A percentile compares a stretch with the other conserved stretches of the same genome.
These are phyloP conservation scores for Pygmarrhopalites habei DNA, from an alignment of 1,140 invertebrate genomes.

Conservation along the genomic window DNA sequence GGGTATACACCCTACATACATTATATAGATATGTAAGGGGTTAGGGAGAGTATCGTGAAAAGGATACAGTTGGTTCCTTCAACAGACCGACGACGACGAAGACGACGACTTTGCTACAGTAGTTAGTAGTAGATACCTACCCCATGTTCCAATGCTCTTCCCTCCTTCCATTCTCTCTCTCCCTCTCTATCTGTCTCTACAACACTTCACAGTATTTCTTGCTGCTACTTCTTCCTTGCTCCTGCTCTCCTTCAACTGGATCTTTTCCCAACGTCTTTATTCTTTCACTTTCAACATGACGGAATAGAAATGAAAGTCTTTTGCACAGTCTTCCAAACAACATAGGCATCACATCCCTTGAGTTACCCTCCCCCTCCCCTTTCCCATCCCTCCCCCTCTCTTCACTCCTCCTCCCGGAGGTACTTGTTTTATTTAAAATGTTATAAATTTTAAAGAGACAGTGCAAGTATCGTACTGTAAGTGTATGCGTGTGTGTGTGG, in stretches of 20 bases:
- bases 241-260: too few relatives aligned
- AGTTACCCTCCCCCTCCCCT: too few relatives aligned
- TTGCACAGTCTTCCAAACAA: neutral
- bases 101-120: too few relatives aligned
- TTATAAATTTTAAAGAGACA: conserved; percentile 9
- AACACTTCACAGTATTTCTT: too few relatives aligned
- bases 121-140: too few relatives aligned
- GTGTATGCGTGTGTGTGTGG: neutral
- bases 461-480: neutral
- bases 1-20: neutral
- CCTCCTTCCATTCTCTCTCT: too few relatives aligned
- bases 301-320: neutral
- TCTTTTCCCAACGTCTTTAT: too few relatives aligned
- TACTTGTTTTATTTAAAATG: conserved; percentile 9
- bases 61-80: neutral
- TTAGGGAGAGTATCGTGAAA: neutral
- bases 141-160: too few relatives aligned
- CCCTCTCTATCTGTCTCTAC: too few relatives aligned
- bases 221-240: too few relatives aligned
- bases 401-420: neutral
- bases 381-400: neutral
- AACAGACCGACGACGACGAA: neutral
- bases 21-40: neutral
- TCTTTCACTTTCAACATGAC: too few relatives aligned
- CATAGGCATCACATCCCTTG: neutral